Conservation (phyloP, 2,888 invertebrate genomes). For the Pyrgus malvae region DNA sequence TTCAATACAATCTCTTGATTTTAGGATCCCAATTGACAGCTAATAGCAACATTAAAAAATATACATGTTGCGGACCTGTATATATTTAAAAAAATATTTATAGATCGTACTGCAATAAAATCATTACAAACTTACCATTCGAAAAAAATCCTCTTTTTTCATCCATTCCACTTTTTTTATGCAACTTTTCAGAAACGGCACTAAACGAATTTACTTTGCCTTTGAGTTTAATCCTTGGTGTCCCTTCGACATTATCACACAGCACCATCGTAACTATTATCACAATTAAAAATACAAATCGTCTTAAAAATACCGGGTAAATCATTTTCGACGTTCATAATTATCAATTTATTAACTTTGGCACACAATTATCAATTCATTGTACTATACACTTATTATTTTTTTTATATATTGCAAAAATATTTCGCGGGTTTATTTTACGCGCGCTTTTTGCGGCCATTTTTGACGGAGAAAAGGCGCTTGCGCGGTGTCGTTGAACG, state of each 20-base stretch:
- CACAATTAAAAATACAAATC: constrained; percentile 32
- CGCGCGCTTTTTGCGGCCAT: constrained; percentile 21
- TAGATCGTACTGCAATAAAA: too few species aligned
- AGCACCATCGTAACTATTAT: constrained; percentile 37
- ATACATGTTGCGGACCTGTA: too few species aligned
- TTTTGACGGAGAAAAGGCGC: constrained; percentile 40
- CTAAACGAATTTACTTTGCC: constrained; percentile 42
- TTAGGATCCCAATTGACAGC: too few species aligned
- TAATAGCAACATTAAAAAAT: not conserved
- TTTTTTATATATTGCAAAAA: not conserved
- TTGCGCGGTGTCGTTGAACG: constrained; percentile 50
- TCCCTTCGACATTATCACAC: constrained; percentile 35
- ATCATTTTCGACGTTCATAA: constrained; percentile 26
- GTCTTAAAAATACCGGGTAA: constrained; percentile 24
- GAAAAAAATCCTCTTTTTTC: constrained; percentile 50
- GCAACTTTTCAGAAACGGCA: constrained; percentile 33
- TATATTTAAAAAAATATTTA: too few species aligned
- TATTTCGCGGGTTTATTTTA: constrained; percentile 6
- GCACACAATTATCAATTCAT: not conserved
- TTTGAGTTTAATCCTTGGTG: constrained; percentile 37
- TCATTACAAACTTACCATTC: constrained; percentile 43
- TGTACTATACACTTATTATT: not conserved
- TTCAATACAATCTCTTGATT: too few species aligned
- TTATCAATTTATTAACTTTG: constrained; percentile 21
- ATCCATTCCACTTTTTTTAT: constrained; percentile 36